These are phyloP conservation scores for Agrypnia vestita DNA, from an alignment of 1,140 invertebrate genomes.

Conservation along the genomic window DNA sequence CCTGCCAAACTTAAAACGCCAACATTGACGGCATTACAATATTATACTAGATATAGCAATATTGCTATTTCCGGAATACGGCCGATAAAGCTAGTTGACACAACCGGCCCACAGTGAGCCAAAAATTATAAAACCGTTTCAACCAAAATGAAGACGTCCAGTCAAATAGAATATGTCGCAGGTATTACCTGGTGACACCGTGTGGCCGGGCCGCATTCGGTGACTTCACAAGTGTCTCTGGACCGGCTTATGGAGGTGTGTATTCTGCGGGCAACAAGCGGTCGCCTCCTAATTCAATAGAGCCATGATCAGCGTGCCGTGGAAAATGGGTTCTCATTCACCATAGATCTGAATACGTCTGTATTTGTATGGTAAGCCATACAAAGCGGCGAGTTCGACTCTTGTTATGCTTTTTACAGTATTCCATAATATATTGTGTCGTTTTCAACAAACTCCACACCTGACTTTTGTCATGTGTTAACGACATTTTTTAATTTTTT, in stretches of 20 bases:
- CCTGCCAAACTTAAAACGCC: no score
- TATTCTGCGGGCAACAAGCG: constrained; percentile 16
- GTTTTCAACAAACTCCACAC: neutral
- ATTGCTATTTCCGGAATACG: no score
- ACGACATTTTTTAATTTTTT: no score
- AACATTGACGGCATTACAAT: no score
- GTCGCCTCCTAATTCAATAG: constrained; percentile 51
- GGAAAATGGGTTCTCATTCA: constrained; percentile 55
- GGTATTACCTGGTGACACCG: neutral
- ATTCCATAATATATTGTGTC: constrained; percentile 33
- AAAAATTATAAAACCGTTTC: neutral
- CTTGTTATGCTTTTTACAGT: constrained; percentile 53
- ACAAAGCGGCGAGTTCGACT: constrained; percentile 55
- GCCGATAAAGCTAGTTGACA: no score
- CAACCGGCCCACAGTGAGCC: no score
- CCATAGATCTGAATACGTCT: constrained; percentile 15
- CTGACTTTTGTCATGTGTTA: constrained; percentile 1
- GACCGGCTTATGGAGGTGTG: constrained; percentile 40
- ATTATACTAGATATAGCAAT: no score
- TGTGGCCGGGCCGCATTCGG: constrained; percentile 22
- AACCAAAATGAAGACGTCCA: constrained; percentile 10
- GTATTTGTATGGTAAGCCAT: constrained; percentile 52
- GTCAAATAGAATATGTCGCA: neutral
- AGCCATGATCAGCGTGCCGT: constrained; percentile 55
- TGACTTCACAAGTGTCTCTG: constrained; percentile 45